phyloP scores from a whole-genome alignment of 2,797 vertebrate species.

The Lerista edwardsae region DNA sequence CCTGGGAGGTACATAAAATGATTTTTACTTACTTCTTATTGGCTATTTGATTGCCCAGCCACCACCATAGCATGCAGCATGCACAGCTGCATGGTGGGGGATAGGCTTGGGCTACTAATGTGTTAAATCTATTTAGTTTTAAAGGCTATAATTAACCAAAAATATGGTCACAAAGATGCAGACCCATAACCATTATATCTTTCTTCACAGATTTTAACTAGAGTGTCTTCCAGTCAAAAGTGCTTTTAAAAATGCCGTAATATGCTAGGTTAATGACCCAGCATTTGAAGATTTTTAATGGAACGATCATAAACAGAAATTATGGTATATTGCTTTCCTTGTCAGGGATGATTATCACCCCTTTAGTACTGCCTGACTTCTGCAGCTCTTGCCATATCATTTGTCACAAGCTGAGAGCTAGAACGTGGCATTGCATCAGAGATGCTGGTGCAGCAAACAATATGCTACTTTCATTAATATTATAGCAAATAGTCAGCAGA shows the following conservation, averaged over 20 bases:
- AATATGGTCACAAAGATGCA: slow-evolving; percentile 29
- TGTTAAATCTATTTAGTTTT: neutral
- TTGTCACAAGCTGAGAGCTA: neutral
- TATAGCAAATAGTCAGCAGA: neutral
- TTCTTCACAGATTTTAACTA: slow-evolving; percentile 6
- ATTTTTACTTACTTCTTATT: no score
- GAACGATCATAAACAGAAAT: slow-evolving; percentile 28
- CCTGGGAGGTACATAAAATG: no score
- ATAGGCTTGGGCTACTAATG: no score
- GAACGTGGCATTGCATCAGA: neutral
- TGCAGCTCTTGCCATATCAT: neutral
- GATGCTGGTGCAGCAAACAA: neutral
- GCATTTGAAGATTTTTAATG: slow-evolving; percentile 25
- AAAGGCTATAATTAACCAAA: slow-evolving; percentile 21
- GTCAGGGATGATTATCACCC: neutral
- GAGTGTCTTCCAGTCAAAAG: slow-evolving; percentile 38
- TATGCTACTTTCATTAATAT: neutral
- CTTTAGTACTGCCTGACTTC: neutral
- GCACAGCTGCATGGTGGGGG: no score
- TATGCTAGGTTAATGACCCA: slow-evolving; percentile 35
- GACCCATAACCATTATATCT: slow-evolving; percentile 24
- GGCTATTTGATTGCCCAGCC: no score
- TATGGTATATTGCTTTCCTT: neutral
- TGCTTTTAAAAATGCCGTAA: slow-evolving; percentile 28
- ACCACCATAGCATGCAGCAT: no score